Evolutionary conservation across 2,797 vertebrate species (phyloP), one percentile per base, ranked within the genome.

Genomic region (Anguilla marmorata): DNA sequence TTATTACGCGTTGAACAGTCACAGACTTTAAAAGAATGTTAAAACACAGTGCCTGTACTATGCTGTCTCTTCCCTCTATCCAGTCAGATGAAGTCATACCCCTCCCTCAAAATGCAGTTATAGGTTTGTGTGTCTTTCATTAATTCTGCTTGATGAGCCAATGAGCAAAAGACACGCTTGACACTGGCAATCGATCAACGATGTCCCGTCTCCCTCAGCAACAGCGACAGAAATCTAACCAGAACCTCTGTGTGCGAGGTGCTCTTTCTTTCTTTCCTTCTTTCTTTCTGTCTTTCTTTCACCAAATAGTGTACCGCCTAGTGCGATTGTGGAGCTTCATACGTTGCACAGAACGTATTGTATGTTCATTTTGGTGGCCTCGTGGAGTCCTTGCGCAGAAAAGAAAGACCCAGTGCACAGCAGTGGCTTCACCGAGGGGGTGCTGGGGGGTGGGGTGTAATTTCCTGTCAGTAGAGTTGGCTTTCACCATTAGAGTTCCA

Each of bases 91-190:
- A 19, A 45, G 50, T 82, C 74, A 2, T 21, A 76, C 12, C 12
- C 21, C 41, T 76, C 74, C 74, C 16, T 41, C 7, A 82, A n/a
- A 45, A 50, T 14, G 9, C 7, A 45, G 24, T 82, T 82, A n/a
- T 27, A 11, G 45, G 41, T 50, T n/a, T 8, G 8, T 9, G 41
- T 6, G 21, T 7, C 19, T 50, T 82, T 82, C 50, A 82, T 82
- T 50, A 82, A 82, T 82, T 82, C 45, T 50, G 79, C 79, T n/a
- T 82, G 79, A 50, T 45, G 16, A 50, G 21, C 21, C 79, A n/a
- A n/a, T 82, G 41, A 27, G n/a, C 41, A 50, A 79, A 48, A n/a
- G 79, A 27, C 79, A 82, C 7, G 24, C 79, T 82, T 82, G 79
- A n/a, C 79, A 82, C 19, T 21, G 24, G 19, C 41, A 50, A 50